Conservation (phyloP, 2,113 vertebrate genomes). For the Protobothrops mucrosquamatus region DNA sequence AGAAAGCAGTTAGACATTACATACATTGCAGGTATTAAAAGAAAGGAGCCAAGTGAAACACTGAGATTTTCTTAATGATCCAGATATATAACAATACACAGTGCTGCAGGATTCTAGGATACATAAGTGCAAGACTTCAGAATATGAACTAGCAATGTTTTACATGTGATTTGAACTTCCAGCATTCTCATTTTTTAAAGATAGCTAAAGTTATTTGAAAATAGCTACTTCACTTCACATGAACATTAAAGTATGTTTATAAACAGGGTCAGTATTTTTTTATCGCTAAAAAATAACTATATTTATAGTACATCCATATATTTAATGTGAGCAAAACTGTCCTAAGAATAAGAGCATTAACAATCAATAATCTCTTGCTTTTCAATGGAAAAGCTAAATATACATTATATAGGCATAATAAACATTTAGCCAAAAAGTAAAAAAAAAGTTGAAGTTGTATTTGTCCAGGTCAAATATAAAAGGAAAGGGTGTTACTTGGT, state of each 20-base stretch:
- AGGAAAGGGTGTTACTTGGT: neutral
- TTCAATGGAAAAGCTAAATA: neutral
- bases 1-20: neutral
- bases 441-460: neutral
- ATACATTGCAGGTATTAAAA: neutral
- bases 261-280: neutral
- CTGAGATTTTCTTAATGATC: neutral
- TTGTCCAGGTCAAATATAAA: neutral
- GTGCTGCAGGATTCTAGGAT: neutral
- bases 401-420: neutral
- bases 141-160: constrained; percentile 43
- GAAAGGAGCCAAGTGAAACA: constrained; percentile 1
- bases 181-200: constrained; percentile 42
- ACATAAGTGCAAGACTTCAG: neutral
- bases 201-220: constrained; percentile 38
- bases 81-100: constrained; percentile 11
- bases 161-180: constrained; percentile 25
- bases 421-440: neutral
- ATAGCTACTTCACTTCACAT: constrained; percentile 28
- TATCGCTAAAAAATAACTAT: neutral
- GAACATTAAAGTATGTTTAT: constrained; percentile 22
- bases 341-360: neutral
- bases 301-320: neutral
- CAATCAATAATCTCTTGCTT: neutral
- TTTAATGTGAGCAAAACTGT: neutral